A percentile compares a stretch with the other conserved stretches of the same genome.
Evolutionary conservation across 2,888 invertebrate species (phyloP).

Genomic region (Ommatoiulus sabulosus): DNA sequence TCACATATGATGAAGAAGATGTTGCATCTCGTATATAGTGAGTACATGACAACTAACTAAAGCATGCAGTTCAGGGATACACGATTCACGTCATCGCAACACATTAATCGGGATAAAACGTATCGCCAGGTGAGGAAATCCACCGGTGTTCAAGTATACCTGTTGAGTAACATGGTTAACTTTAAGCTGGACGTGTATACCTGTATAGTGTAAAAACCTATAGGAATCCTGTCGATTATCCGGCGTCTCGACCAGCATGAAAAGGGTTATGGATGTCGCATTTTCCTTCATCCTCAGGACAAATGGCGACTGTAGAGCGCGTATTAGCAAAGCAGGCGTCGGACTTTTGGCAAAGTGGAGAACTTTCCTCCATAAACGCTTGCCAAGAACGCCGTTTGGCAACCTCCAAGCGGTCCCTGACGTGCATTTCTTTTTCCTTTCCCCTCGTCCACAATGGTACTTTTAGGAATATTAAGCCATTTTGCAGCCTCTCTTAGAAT

Average conservation of each 20-base stretch:
- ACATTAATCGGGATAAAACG: no score
- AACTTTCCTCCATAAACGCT: background rate
- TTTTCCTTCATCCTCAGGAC: background rate
- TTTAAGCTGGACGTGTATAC: background rate
- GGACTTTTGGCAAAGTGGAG: slow-evolving; percentile 19
- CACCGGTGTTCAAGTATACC: background rate
- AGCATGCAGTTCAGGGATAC: no score
- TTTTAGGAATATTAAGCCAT: slow-evolving; percentile 30
- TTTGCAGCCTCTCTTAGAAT: slow-evolving; percentile 34
- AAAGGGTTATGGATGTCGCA: background rate
- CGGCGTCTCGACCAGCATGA: background rate
- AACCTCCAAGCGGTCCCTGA: background rate
- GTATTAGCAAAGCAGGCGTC: background rate
- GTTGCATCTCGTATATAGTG: no score
- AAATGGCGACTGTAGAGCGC: background rate
- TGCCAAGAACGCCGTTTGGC: background rate
- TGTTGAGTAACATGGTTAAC: background rate
- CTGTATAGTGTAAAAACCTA: no score
- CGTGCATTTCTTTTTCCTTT: background rate
- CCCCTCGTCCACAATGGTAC: slow-evolving; percentile 7
- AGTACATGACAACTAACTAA: no score
- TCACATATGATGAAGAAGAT: no score
- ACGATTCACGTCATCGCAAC: no score
- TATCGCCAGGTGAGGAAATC: no score
- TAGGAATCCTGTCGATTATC: background rate